These are phyloP conservation scores for Charadrius vociferus DNA, from an alignment of 2,113 vertebrate genomes.

Conservation along the genomic window DNA sequence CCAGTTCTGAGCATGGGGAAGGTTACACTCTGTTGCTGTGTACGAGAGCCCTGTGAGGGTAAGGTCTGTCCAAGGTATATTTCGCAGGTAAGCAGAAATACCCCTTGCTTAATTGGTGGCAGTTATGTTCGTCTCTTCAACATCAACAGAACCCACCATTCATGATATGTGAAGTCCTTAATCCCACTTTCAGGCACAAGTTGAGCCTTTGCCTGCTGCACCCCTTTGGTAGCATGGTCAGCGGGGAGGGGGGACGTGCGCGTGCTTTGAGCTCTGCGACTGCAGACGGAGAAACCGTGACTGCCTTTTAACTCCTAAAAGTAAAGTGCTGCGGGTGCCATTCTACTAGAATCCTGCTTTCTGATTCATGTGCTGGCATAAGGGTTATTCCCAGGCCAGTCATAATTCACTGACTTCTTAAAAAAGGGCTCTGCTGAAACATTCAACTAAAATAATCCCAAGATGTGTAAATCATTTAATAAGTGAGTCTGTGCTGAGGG, in stretches of 20 bases:
- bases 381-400: background rate
- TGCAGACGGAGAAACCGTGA: background rate
- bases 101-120: background rate
- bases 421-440: background rate
- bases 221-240: no score
- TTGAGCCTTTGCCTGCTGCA: background rate
- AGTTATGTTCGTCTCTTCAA: background rate
- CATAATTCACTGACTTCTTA: background rate
- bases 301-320: background rate
- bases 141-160: background rate
- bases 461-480: background rate
- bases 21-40: background rate
- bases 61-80: background rate
- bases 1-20: background rate
- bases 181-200: fast-evolving
- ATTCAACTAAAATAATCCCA: background rate
- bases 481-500: background rate
- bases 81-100: background rate
- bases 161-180: no score
- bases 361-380: background rate
- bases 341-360: background rate
- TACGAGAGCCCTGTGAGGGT: background rate
- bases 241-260: background rate
- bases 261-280: fast-evolving
- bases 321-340: background rate